Base-by-base conservation (phyloP, 2,797 vertebrate genomes). In the Calcarius lapponicus region DNA sequence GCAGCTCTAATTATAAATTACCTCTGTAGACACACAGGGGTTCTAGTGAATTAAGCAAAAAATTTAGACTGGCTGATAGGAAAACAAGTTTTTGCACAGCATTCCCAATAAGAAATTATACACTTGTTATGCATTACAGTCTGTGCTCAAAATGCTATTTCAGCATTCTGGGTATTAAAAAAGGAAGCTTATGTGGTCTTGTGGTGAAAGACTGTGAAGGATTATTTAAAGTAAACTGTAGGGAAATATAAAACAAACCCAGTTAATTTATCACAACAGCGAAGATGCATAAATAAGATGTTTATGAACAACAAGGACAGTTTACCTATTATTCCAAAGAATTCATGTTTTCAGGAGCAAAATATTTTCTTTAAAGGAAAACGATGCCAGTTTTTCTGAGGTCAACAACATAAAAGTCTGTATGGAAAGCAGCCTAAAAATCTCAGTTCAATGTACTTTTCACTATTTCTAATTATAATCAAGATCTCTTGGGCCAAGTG, bases 221-320 rank as follows among this genome's bases (percentile, higher is more conserved):
- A 98, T 97, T 98, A 98, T 98, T 98, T 98, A 97, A 98, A 98
- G 97, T 98, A 98, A 98, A 98, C 97, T 98, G 97, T 95, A 97
- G 96, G 97, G 97, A 98, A 98, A 97, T 98, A 98, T 97, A 98
- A 98, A 98, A 97, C 97, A 98, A 98, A 97, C 96, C 94, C 97
- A 96, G 97, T 97, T 98, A 98, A 98, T 98, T 98, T 98, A 98
- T 98, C 97, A 98, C 97, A 98, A 98, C 97, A 97, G 96, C 45
- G 90, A 97, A 98, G 97, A 98, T 97, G 96, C 97, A 97, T 98
- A 98, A 98, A 98, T 97, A 98, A 97, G 97, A 97, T 96, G 96
- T 97, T 97, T 98, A 97, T 97, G 97, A 97, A 97, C 96, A 98
- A 97, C 96, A 96, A 97, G 96, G 95, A 97, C 94, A 97, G 95